A percentile compares a stretch with the other conserved stretches of the same genome.
Evolutionary conservation across 2,113 vertebrate genomes (phyloP).

Genomic region (Orcinus orca): DNA sequence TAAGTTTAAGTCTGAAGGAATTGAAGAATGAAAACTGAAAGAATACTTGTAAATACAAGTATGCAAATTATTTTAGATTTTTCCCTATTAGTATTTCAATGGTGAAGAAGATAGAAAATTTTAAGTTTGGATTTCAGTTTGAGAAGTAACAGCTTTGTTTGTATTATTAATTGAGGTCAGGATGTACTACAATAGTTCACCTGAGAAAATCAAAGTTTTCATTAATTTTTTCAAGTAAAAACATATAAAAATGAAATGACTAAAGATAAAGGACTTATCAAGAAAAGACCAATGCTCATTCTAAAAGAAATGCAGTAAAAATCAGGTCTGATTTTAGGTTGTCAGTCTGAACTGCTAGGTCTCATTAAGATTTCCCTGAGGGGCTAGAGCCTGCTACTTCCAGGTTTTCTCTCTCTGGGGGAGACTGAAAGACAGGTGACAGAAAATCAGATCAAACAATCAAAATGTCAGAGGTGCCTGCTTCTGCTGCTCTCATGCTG

Average conservation of each 20-base stretch:
- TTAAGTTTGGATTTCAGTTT: constrained; percentile 39
- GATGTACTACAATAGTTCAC: not conserved
- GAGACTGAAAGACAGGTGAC: not conserved
- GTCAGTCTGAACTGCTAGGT: constrained; percentile 23
- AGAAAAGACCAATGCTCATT: not conserved
- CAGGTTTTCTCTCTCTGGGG: constrained; percentile 11
- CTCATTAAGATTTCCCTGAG: constrained; percentile 51
- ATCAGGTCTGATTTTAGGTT: not conserved
- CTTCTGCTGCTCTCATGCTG: not conserved
- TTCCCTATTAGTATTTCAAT: not conserved
- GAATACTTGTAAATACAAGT: not conserved
- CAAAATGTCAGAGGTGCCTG: not conserved
- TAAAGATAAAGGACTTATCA: not conserved
- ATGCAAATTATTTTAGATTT: not conserved
- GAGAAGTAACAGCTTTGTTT: constrained; percentile 10
- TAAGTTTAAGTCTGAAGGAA: not conserved
- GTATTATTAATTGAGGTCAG: constrained; percentile 48
- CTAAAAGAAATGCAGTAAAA: constrained; percentile 1
- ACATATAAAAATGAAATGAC: not conserved
- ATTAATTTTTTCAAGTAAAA: constrained; percentile 37
- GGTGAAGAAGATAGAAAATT: not conserved
- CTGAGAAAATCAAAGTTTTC: constrained; percentile 34
- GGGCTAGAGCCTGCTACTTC: not conserved
- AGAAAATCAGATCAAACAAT: constrained; percentile 37
- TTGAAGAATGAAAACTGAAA: not conserved